Evolutionary conservation across 1,140 invertebrate species (phyloP).

Genomic region (Hylaeus volcanicus): DNA sequence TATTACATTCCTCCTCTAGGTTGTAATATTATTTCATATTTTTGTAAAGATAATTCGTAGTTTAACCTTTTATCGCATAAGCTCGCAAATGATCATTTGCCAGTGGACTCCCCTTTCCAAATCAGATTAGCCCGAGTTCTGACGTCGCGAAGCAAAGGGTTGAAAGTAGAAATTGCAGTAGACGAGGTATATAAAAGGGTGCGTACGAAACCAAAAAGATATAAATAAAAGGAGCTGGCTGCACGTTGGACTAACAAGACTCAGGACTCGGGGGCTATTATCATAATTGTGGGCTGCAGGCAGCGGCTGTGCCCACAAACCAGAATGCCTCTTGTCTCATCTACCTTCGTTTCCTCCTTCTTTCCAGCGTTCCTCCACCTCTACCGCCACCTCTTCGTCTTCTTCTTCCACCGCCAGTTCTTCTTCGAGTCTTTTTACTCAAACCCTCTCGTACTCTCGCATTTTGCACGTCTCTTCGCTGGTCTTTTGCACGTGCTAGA

Average conservation of each 20-base stretch:
- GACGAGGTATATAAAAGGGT: conserved; percentile 32
- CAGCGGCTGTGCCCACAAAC: conserved; percentile 80
- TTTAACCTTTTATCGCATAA: too few species aligned
- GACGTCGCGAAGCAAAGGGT: conserved; percentile 48
- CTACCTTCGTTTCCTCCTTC: conserved; percentile 63
- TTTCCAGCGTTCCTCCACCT: conserved; percentile 30
- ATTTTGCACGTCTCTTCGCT: conserved; percentile 49
- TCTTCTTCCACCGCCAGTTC: conserved; percentile 20
- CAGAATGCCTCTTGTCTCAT: conserved; percentile 79
- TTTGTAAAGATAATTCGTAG: too few species aligned
- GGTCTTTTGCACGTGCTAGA: conserved; percentile 48
- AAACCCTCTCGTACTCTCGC: conserved; percentile 31
- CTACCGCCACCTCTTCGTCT: background rate
- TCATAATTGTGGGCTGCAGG: conserved; percentile 80
- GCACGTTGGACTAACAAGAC: conserved; percentile 79
- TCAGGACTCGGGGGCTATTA: conserved; percentile 77
- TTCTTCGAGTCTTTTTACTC: conserved; percentile 45
- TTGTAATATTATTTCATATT: too few species aligned
- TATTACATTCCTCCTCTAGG: too few species aligned
- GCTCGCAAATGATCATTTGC: too few species aligned
- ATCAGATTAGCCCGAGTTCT: conserved; percentile 48
- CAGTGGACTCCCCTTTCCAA: background rate
- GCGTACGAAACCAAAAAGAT: conserved; percentile 67
- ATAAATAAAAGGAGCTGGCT: conserved; percentile 75
- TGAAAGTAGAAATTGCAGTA: conserved; percentile 51